Evolutionary conservation across 37 sponge, comb jelly and placozoan species (phyloP).

Genomic region (Hormiphora californensis): DNA sequence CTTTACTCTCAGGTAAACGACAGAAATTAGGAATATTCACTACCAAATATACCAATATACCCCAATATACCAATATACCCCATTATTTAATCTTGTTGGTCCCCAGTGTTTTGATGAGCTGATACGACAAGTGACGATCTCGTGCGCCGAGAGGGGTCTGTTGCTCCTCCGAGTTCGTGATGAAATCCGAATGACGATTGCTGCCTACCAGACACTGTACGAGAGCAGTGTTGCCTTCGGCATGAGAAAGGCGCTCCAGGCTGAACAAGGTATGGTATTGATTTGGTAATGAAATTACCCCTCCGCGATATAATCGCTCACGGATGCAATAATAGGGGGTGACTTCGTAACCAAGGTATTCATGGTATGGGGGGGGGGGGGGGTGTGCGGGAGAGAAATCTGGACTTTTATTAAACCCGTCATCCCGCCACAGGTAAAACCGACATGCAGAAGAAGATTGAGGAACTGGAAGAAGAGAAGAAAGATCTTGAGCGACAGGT

Average conservation of each 20-base stretch:
- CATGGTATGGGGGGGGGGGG: too few species aligned
- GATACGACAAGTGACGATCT: constrained; percentile 91
- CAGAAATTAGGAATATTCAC: not conserved
- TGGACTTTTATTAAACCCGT: not conserved
- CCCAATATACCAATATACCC: too few species aligned
- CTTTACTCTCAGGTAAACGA: constrained; percentile 86
- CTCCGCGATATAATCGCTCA: too few species aligned
- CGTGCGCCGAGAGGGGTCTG: constrained; percentile 93
- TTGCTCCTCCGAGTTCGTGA: constrained; percentile 88
- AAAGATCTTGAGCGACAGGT: constrained; percentile 76
- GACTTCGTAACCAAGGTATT: too few species aligned
- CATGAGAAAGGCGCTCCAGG: constrained; percentile 91
- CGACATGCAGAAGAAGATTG: constrained; percentile 79
- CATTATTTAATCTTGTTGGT: not conserved
- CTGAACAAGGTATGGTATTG: constrained; percentile 77
- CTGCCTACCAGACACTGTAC: constrained; percentile 98
- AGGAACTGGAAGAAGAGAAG: constrained; percentile 72
- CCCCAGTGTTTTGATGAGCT: constrained; percentile 74
- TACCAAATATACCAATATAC: too few species aligned
- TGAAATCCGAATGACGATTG: constrained; percentile 97
- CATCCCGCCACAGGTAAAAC: constrained; percentile 62
- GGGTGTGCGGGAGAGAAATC: not conserved
- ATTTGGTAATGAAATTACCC: too few species aligned
- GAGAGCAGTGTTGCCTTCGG: constrained; percentile 99
- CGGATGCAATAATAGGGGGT: too few species aligned